phyloP scores from a whole-genome alignment of 2,888 invertebrate species.

The Ennomos fuscantarius region DNA sequence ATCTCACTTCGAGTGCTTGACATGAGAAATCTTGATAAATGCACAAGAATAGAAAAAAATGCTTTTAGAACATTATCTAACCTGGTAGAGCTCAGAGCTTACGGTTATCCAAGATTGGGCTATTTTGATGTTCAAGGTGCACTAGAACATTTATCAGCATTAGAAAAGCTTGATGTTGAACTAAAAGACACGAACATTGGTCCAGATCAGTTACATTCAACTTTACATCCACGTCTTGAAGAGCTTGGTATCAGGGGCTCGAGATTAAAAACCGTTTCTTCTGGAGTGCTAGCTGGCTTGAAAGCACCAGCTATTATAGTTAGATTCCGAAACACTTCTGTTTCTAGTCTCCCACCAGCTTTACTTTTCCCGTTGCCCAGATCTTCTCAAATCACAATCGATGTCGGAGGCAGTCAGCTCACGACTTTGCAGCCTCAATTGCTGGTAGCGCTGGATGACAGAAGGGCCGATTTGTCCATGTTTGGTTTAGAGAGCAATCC shows the following conservation, averaged over 20 bases:
- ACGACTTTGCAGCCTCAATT: slow-evolving; percentile 91
- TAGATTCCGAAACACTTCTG: slow-evolving; percentile 92
- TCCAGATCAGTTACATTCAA: slow-evolving; percentile 92
- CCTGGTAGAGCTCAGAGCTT: slow-evolving; percentile 88
- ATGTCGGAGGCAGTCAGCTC: slow-evolving; percentile 91
- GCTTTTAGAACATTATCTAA: slow-evolving; percentile 91
- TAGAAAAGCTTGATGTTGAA: slow-evolving; percentile 93
- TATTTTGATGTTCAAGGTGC: slow-evolving; percentile 95
- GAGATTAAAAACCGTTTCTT: slow-evolving; percentile 90
- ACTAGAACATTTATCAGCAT: slow-evolving; percentile 89
- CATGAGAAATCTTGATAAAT: slow-evolving; percentile 88
- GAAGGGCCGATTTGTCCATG: slow-evolving; percentile 90
- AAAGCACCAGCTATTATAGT: slow-evolving; percentile 89
- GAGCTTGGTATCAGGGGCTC: slow-evolving; percentile 91
- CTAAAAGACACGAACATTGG: slow-evolving; percentile 93
- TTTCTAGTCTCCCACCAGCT: slow-evolving; percentile 91
- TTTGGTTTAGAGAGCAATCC: slow-evolving; percentile 92
- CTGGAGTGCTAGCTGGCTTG: slow-evolving; percentile 93
- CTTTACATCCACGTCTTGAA: slow-evolving; percentile 91
- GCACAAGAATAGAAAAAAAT: slow-evolving; percentile 92
- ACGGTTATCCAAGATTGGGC: slow-evolving; percentile 91
- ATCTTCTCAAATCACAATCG: slow-evolving; percentile 91
- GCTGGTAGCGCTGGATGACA: slow-evolving; percentile 92
- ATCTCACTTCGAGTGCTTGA: slow-evolving; percentile 87
- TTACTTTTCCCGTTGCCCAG: slow-evolving; percentile 94